Percentiles rank a stretch among this genome's conserved stretches.
phyloP scores from a whole-genome alignment of 2,113 vertebrate genomes.

The Hyaena hyaena region DNA sequence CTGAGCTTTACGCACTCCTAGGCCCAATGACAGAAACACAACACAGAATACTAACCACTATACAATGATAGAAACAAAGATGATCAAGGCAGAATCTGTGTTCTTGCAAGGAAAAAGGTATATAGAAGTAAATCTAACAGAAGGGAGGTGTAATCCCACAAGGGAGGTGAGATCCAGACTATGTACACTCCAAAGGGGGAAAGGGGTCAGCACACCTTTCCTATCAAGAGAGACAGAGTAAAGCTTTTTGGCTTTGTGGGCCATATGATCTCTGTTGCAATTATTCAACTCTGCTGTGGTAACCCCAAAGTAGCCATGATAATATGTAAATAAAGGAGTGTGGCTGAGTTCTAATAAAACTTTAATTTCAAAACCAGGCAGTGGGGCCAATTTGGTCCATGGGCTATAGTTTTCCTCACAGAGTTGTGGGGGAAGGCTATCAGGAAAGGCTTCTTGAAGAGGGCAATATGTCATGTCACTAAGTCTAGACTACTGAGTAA shows the following conservation, averaged over 20 bases:
- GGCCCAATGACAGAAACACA: background rate
- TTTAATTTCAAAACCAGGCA: background rate
- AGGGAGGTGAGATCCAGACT: background rate
- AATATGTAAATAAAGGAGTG: background rate
- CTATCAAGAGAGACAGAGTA: background rate
- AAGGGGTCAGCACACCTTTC: background rate
- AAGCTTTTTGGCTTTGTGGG: background rate
- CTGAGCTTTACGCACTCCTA: background rate
- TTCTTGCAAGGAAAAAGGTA: background rate
- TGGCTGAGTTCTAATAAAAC: background rate
- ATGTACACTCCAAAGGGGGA: accelerated
- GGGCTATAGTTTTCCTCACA: background rate
- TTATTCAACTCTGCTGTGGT: background rate
- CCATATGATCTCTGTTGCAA: background rate
- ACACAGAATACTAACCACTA: too few relatives aligned
- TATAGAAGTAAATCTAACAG: background rate
- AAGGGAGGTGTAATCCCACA: background rate
- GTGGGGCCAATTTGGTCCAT: background rate
- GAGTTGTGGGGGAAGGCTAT: background rate
- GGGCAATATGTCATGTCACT: background rate
- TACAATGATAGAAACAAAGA: background rate
- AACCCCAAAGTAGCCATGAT: background rate
- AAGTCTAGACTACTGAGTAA: background rate
- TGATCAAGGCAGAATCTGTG: background rate
- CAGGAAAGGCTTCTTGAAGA: background rate